Conservation (phyloP, 2,113 vertebrate species). For the Dunckerocampus dactyliophorus region DNA sequence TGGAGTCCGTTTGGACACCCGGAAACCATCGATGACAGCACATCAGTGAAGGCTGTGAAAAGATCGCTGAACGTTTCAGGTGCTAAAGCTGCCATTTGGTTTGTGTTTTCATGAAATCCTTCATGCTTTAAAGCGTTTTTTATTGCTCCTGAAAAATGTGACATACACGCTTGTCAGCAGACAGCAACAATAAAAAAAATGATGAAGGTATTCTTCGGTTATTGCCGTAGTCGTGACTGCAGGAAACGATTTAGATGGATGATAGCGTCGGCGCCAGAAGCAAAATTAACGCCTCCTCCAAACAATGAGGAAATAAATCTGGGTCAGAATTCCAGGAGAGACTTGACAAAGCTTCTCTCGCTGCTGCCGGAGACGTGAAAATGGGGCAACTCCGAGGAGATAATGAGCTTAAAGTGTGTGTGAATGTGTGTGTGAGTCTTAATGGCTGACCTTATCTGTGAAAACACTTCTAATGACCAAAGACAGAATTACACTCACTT, state of each 20-base stretch:
- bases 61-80: too few species aligned
- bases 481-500: too few species aligned
- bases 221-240: neutral
- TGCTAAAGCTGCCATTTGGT: neutral
- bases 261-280: neutral
- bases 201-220: neutral
- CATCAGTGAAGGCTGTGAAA: too few species aligned
- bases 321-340: slow-evolving; percentile 55
- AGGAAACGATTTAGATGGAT: neutral
- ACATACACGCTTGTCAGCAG: too few species aligned
- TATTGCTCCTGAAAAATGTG: neutral
- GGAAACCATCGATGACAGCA: too few species aligned
- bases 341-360: slow-evolving; percentile 20
- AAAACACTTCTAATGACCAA: slow-evolving; percentile 37
- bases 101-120: neutral
- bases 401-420: slow-evolving; percentile 49
- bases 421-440: slow-evolving; percentile 2
- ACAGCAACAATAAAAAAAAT: too few species aligned
- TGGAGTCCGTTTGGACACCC: too few species aligned
- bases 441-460: slow-evolving; percentile 21
- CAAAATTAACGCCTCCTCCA: neutral
- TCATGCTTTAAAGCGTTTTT: neutral
- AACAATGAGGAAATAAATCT: slow-evolving; percentile 47
- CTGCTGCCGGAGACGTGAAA: slow-evolving; percentile 44
- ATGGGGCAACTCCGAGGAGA: slow-evolving; percentile 59